Base-by-base conservation (phyloP, 1,140 invertebrate species). In the Bombus turneri region DNA sequence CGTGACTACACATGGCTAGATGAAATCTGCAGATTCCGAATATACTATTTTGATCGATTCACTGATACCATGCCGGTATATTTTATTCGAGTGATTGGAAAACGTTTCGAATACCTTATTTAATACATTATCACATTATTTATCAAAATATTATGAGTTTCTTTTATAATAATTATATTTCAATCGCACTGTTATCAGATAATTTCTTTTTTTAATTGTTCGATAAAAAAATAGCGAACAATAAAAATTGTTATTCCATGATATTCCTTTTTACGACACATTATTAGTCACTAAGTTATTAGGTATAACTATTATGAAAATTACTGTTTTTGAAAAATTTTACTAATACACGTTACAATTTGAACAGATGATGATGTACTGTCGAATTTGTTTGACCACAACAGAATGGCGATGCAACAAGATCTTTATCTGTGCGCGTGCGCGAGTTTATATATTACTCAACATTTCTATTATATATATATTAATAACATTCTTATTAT, bases 41-140 rank as follows among this genome's bases (percentile, higher is more conserved):
- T 62, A 22, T 59, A 82, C n/a, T 47, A 82, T 47, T 66, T 47
- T n/a, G 31, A 75, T 47, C 9, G 28, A 53, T 76, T 83, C 39
- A 76, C 22, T 8, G 18, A 59, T 43, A 34, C 6, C n/a, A 41
- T 59, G 28, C 57, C 22, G 9, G 22, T 28, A 64, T 43, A n/a
- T n/a, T 43, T 64, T 3, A 31, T 74, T 25, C 22, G 43, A 57
- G 10, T 13, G 31, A 37, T 34, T 59, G 28, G 3, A 37, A 57
- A 59, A 28, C 34, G 28, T 76, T 37, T 57, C 37, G 4, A 34
- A 39, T 53, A 53, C 47, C 25, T 62, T 22, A 18, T 59, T 77
- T 47, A 47, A 74, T 37, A 25, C 12, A 39, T 22, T 39, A 25
- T 37, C 12, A n/a, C 47, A 13, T 37, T 71, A 10, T 78, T 66